Conservation (phyloP, 2,888 invertebrate species). For the Mythimna ferrago region DNA sequence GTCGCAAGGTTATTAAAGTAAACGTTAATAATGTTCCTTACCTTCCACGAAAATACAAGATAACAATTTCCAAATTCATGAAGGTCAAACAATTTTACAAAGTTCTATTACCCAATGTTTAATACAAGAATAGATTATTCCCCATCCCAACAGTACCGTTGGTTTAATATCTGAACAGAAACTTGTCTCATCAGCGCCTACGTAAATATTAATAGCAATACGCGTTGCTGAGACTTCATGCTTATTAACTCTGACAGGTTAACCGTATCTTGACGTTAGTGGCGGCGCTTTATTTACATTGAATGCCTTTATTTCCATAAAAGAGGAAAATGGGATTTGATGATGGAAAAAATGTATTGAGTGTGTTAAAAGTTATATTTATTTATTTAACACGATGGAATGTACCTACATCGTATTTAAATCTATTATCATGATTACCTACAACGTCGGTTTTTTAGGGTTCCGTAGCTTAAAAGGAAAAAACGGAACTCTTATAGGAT, state of each 20-base stretch:
- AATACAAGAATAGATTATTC: slow-evolving; percentile 35
- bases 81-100: slow-evolving; percentile 12
- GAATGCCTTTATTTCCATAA: neutral
- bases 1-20: too few species aligned
- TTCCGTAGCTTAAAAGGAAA: too few species aligned
- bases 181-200: slow-evolving; percentile 56
- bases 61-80: neutral
- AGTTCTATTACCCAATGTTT: slow-evolving; percentile 33
- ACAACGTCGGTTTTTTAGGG: too few species aligned
- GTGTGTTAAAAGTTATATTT: neutral
- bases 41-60: neutral
- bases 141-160: neutral
- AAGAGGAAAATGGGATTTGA: neutral
- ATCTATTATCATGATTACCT: too few species aligned
- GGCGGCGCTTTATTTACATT: slow-evolving; percentile 12
- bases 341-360: neutral
- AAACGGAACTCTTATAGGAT: too few species aligned
- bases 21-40: neutral
- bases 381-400: too few species aligned
- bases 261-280: slow-evolving; percentile 32
- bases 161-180: slow-evolving; percentile 47
- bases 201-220: slow-evolving; percentile 56
- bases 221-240: slow-evolving; percentile 17
- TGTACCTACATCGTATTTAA: too few species aligned
- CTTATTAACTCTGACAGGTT: slow-evolving; percentile 50